phyloP scores from a whole-genome alignment of 2,888 invertebrate genomes.

The Chrysotoxum bicinctum region DNA sequence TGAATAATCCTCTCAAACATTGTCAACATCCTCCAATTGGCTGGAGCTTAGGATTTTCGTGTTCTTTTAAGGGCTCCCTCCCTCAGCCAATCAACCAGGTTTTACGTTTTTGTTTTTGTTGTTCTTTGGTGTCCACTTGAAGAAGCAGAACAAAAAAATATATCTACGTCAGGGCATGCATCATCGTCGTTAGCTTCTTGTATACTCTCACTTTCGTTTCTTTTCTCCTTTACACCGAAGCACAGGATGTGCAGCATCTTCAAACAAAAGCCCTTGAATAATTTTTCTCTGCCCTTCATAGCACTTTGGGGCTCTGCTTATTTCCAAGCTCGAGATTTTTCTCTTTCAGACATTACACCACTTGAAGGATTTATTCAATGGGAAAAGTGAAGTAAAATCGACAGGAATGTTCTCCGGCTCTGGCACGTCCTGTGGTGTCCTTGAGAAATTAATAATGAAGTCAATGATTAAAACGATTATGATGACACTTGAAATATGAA shows the following conservation, averaged over 20 bases:
- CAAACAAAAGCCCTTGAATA: constrained; percentile 71
- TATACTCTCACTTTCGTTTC: constrained; percentile 37
- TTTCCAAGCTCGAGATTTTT: constrained; percentile 24
- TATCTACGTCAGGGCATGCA: constrained; percentile 58
- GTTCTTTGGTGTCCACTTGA: constrained; percentile 54
- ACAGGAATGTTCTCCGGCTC: neutral
- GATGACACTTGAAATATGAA: constrained; percentile 37
- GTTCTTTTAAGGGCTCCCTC: constrained; percentile 2
- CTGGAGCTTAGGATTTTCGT: constrained; percentile 48
- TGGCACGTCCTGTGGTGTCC: constrained; percentile 26
- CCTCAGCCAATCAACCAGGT: constrained; percentile 37
- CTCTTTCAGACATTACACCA: constrained; percentile 62
- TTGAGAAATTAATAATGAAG: constrained; percentile 49
- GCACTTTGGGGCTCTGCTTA: neutral
- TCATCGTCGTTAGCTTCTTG: constrained; percentile 27
- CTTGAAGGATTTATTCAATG: constrained; percentile 58
- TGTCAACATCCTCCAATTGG: constrained; percentile 66
- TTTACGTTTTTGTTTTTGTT: constrained; percentile 44
- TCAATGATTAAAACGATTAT: constrained; percentile 57
- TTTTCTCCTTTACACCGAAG: neutral
- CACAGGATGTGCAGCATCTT: constrained; percentile 62
- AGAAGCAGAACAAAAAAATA: neutral
- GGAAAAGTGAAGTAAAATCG: constrained; percentile 28
- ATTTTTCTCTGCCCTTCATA: constrained; percentile 41
- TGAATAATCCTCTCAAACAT: constrained; percentile 69